Evolutionary conservation across 2,113 vertebrate genomes (phyloP), one percentile per base, ranked within the genome.

Genomic region (Acanthochromis polyacanthus): DNA sequence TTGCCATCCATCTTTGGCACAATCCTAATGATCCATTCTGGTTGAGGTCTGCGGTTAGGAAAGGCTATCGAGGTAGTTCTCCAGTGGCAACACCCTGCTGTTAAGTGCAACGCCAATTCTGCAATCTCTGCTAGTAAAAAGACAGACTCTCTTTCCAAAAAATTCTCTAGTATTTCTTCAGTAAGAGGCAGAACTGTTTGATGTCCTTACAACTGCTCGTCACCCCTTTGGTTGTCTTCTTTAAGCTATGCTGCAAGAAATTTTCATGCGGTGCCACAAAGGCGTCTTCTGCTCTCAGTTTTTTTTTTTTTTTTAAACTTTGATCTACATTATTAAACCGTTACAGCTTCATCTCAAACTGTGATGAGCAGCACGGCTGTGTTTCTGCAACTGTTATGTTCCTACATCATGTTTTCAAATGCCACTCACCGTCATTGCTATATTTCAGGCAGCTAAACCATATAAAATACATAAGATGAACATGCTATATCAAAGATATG

Each of bases 1-100:
- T 92, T 69, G 75, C 86, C 92, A 95, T 95, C 93, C 91, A 94
- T 95, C 94, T 95, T 83, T 91, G 90, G 94, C 92, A 91, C 62
- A 12, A 82, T 90, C 88, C 89, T 94, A 95, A 95, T 94, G 93
- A 94, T 86, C 84, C 93, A 87, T 92, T 91, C 62, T 89, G 86
- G 85, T 86, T 90, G 61, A 86, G 87, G 83, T 85, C 90, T 89
- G 79, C 74, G 83, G 90, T 77, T 83, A 75, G 82, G 46, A 84
- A 84, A 75, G 82, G 87, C 83, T 72, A 85, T 88, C 72, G 86
- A 87, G 91, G 89, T 90, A 86, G 83, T 70, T 82, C 86, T 85
- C 78, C 69, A 81, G 66, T 81, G 88, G 70, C 80, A 82, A 65
- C 63, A 78, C 74, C 79, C 88, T 56, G 88, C 91, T 89, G 91